Percentiles rank a stretch among this genome's conserved stretches.
phyloP scores from a whole-genome alignment of 2,113 vertebrate species.

The Eira barbara region DNA sequence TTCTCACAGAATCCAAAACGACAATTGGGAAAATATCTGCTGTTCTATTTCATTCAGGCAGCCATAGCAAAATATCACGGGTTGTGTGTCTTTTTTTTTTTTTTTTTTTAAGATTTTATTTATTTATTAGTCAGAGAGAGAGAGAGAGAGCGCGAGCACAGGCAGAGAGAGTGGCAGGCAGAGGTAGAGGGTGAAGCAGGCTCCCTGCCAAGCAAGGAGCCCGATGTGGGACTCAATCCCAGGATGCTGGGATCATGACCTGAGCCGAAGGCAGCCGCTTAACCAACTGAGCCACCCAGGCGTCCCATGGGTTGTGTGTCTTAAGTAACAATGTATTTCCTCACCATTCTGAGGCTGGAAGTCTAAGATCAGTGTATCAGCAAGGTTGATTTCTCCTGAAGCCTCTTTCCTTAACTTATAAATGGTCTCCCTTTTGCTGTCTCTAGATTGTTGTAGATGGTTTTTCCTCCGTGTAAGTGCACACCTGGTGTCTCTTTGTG shows the following conservation, averaged over 20 bases:
- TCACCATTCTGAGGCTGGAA: not conserved
- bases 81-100: not conserved
- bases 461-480: not conserved
- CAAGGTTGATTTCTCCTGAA: not conserved
- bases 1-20: not conserved
- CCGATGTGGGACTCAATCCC: too few species aligned
- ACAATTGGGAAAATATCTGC: not conserved
- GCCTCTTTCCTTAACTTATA: not conserved
- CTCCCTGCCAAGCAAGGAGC: too few species aligned
- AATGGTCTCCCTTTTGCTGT: not conserved
- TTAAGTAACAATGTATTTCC: not conserved
- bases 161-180: too few species aligned
- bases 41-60: not conserved
- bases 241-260: too few species aligned
- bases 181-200: too few species aligned
- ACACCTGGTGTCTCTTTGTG: too few species aligned
- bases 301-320: rapidly evolving
- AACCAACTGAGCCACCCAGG: too few species aligned
- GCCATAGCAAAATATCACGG: not conserved
- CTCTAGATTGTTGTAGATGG: not conserved
- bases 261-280: too few species aligned
- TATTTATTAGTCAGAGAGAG: too few species aligned
- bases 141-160: too few species aligned
- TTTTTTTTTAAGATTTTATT: too few species aligned
- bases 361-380: not conserved